Conservation (phyloP, 2,797 vertebrate species). For the Catharus ustulatus region DNA sequence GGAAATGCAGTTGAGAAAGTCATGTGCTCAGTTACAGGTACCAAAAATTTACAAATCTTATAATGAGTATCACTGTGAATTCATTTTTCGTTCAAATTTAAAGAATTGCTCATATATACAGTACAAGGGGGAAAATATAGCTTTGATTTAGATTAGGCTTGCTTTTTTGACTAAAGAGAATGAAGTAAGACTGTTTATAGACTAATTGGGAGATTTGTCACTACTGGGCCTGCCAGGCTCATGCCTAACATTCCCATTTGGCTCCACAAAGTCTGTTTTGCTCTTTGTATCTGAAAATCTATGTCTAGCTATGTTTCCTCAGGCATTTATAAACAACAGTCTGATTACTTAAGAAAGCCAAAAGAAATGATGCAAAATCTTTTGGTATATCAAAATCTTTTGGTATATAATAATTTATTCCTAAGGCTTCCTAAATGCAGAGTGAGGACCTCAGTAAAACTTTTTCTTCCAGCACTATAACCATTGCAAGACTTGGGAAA, state of each 20-base stretch:
- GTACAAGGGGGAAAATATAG: not conserved
- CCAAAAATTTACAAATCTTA: not conserved
- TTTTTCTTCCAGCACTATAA: not conserved
- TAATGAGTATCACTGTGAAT: not conserved
- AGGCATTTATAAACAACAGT: not conserved
- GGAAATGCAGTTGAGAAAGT: not conserved
- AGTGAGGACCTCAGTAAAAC: rapidly evolving
- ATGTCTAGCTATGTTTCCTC: not conserved
- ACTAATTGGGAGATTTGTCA: not conserved
- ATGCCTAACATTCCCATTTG: not conserved
- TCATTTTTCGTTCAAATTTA: not conserved
- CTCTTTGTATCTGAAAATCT: not conserved
- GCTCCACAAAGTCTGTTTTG: not conserved
- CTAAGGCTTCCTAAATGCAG: not conserved
- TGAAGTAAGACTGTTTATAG: not conserved
- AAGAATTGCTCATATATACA: not conserved
- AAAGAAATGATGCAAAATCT: not conserved
- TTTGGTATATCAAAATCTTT: not conserved
- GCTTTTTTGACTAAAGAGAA: not conserved
- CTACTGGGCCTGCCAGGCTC: not conserved
- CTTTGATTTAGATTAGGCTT: not conserved
- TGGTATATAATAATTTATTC: not conserved
- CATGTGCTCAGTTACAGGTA: rapidly evolving
- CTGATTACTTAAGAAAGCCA: not conserved
- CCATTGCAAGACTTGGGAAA: not conserved